Evolutionary conservation across 2,113 vertebrate genomes (phyloP), one percentile per base, ranked within the genome.

Genomic region (Perca flavescens): DNA sequence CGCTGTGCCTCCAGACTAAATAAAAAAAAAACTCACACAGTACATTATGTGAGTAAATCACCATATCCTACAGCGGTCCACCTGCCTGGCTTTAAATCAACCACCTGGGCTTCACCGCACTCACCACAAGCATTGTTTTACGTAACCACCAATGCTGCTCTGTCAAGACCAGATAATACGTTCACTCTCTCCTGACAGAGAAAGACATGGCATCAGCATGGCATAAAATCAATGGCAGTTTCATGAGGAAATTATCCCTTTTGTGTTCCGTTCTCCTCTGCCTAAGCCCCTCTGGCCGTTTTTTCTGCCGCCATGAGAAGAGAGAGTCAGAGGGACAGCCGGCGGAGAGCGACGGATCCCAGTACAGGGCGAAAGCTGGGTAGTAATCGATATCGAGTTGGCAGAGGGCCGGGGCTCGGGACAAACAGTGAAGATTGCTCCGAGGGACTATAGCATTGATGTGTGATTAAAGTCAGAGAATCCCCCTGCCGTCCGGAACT

Each of bases 381-480:
- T 67, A 63, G 83, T 69, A 77, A 93, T 94, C 94, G 80, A 94
- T 93, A 89, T 5, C 3, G 64, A 86, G 85, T 79, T 80, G 85
- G 91, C 83, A 80, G 87, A 85, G 84, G 81, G 89, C 61, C 31
- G 86, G 75, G 61, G 87, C 54, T 57, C 5, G 69, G 90, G 88
- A 91, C 93, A 93, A 93, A 94, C 93, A 92, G 85, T 88, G 89
- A 78, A 91, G 89, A 91, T 90, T 91, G 88, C 86, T 91, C 88
- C 34, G 60, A 91, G 91, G 88, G 86, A 79, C 72, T 31, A 34
- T 34, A 70, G 85, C 93, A 93, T 86, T 92, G 91, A 94, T 91
- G 91, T 94, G 93, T 93, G 93, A 94, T 94, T 94, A 94, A 93
- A 92, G 89, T 77, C 85, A 79, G 82, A 90, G 89, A 90, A 91